Percentiles rank a stretch among this genome's conserved stretches.
Conservation (phyloP, 2,113 vertebrate genomes). For the Trichechus manatus region DNA sequence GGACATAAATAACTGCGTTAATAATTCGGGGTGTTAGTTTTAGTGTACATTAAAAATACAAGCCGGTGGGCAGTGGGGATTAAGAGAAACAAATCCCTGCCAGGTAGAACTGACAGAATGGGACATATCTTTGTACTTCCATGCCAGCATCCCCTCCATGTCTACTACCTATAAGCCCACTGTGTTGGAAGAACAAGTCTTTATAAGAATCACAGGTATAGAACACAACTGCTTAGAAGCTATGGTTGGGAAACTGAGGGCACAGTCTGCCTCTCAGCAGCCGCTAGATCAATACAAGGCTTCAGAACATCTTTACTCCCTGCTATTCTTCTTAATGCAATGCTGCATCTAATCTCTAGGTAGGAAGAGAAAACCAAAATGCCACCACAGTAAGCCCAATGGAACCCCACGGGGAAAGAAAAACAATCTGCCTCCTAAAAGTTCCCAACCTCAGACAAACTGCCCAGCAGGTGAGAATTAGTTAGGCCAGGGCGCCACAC, state of each 20-base stretch:
- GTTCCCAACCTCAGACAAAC: background rate
- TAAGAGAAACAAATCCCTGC: background rate
- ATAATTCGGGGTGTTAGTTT: background rate
- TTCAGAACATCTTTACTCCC: background rate
- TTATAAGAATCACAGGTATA: background rate
- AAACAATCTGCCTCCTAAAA: background rate
- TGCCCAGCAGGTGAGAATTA: background rate
- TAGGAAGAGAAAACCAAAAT: constrained; percentile 13
- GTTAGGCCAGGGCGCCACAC: background rate
- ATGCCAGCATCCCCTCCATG: background rate
- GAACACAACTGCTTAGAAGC: background rate
- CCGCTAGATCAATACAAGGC: background rate
- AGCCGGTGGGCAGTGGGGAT: background rate
- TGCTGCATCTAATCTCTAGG: background rate
- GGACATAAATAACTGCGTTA: background rate
- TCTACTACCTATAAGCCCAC: background rate
- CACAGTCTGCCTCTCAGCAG: background rate
- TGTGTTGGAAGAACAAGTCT: background rate
- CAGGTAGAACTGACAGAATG: background rate
- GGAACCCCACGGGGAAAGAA: background rate
- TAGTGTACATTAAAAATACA: constrained; percentile 1
- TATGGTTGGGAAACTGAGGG: background rate
- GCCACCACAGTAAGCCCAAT: background rate
- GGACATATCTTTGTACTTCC: background rate
- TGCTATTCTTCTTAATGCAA: background rate